Evolutionary conservation across 2,797 vertebrate genomes (phyloP), one percentile per base, ranked within the genome.

Genomic region (Mallotus villosus): DNA sequence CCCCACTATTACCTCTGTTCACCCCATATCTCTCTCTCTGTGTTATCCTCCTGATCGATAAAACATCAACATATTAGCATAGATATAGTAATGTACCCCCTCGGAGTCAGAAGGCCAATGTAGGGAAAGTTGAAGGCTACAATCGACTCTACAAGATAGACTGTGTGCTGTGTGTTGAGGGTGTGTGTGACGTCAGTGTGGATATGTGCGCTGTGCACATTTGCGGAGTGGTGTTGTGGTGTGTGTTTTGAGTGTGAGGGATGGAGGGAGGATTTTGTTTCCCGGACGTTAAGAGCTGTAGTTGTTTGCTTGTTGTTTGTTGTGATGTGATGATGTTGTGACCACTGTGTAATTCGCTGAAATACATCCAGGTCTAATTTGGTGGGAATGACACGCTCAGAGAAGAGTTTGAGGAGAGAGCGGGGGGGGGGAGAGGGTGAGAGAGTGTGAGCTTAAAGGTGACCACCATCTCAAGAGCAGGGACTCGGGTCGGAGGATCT

Each of bases 41-140:
- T 62, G 68, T 74, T 78, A 82, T 82, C 77, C 70, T 63, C 53
- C 63, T 72, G 77, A 87, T 84, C 82, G 49, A 77, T 76, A 73
- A 72, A 74, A 74, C 75, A 76, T 53, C 51, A 78, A 78, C 61
- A 24, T 67, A 81, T 84, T 84, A 84, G 75, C 79, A 84, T 85
- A 81, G 75, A 82, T 81, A 86, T 84, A 79, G 74, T 78, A 61
- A 55, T 55, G 51, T n/a, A 66, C 73, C 68, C 67, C 68, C 68
- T 78, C 49, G 67, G 27, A 71, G 68, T 68, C 70, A 53, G 51
- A 8, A 53, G 51, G 51, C 5, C 51, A 14, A 17, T 53, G 51
- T 53, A n/a, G 16, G 51, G 19, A 53, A 14, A 14, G 51, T 17
- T 53, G 4, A 19, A 17, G 19, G 51, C 2, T 4, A 53, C 19